Conservation (phyloP, 2,888 invertebrate species). For the Drosophila tripunctata region DNA sequence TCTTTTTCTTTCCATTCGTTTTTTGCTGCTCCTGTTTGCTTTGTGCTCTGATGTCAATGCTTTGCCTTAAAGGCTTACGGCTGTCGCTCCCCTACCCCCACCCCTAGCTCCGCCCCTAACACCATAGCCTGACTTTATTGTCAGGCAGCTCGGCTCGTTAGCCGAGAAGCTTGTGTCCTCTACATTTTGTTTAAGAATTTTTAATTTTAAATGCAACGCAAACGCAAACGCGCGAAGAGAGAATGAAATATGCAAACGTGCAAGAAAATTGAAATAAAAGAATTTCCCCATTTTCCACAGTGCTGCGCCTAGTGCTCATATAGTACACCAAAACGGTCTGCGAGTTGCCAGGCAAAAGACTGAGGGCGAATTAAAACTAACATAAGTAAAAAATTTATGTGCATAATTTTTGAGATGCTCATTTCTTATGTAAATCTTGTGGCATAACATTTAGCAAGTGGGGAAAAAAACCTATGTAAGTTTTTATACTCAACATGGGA, state of each 20-base stretch:
- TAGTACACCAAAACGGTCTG: neutral
- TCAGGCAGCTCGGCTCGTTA: conserved; percentile 57
- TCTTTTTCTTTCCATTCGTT: conserved; percentile 30
- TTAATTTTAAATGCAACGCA: conserved; percentile 77
- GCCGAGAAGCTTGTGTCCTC: conserved; percentile 62
- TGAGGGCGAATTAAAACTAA: conserved; percentile 68
- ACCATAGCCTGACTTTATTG: conserved; percentile 45
- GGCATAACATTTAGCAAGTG: conserved; percentile 34
- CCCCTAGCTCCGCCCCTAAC: neutral
- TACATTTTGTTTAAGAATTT: conserved; percentile 76
- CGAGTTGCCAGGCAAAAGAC: conserved; percentile 45
- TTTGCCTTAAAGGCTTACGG: conserved; percentile 77
- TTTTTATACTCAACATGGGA: neutral
- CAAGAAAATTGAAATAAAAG: conserved; percentile 58
- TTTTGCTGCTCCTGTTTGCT: conserved; percentile 44
- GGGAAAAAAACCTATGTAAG: neutral
- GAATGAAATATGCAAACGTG: conserved; percentile 66
- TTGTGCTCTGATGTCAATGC: conserved; percentile 79
- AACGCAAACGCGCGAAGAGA: conserved; percentile 55
- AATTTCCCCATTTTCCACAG: conserved; percentile 14
- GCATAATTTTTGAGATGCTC: conserved; percentile 73
- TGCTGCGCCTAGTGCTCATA: neutral
- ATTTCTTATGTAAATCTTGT: conserved; percentile 73
- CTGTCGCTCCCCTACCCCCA: conserved; percentile 14
- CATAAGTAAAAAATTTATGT: conserved; percentile 62